These are phyloP conservation scores for Chaenocephalus aceratus DNA, from an alignment of 2,113 vertebrate genomes.

Conservation along the genomic window DNA sequence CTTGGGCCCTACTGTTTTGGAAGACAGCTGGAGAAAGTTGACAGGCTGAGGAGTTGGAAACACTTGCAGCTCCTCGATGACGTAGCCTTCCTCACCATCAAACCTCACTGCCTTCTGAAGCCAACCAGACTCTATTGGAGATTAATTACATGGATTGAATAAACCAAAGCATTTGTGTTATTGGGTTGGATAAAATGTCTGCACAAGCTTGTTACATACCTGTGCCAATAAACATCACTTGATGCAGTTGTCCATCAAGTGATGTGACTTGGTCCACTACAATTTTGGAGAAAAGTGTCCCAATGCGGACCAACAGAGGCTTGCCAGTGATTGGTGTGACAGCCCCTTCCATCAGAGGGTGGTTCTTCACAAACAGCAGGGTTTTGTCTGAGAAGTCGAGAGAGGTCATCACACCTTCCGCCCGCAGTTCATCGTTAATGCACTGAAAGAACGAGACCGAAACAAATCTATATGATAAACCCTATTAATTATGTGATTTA, in stretches of 20 bases:
- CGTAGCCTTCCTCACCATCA: slow-evolving; percentile 18
- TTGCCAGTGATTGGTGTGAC: slow-evolving; percentile 22
- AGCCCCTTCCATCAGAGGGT: slow-evolving; percentile 24
- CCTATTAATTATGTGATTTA: not conserved
- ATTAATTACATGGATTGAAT: not conserved
- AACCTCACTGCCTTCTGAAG: slow-evolving; percentile 43
- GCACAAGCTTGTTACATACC: not conserved
- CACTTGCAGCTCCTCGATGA: slow-evolving; percentile 56
- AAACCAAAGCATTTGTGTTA: not conserved
- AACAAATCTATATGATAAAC: not conserved
- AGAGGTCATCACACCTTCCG: slow-evolving; percentile 8
- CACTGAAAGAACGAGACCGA: slow-evolving; percentile 24
- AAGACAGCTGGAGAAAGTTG: slow-evolving; percentile 41
- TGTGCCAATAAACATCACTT: slow-evolving; percentile 44
- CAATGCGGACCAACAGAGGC: slow-evolving; percentile 29
- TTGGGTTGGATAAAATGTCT: not conserved
- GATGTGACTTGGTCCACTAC: slow-evolving; percentile 38
- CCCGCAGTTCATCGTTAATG: slow-evolving; percentile 31
- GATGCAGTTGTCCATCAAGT: slow-evolving; percentile 22
- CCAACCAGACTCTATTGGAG: slow-evolving; percentile 32
- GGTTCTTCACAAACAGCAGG: slow-evolving; percentile 22
- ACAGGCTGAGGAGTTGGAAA: slow-evolving; percentile 29
- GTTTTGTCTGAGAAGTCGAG: slow-evolving; percentile 13
- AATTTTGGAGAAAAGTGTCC: slow-evolving; percentile 28
- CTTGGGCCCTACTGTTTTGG: slow-evolving; percentile 22